Conservation (phyloP, 2,113 vertebrate species). For the Climacteris rufus region DNA sequence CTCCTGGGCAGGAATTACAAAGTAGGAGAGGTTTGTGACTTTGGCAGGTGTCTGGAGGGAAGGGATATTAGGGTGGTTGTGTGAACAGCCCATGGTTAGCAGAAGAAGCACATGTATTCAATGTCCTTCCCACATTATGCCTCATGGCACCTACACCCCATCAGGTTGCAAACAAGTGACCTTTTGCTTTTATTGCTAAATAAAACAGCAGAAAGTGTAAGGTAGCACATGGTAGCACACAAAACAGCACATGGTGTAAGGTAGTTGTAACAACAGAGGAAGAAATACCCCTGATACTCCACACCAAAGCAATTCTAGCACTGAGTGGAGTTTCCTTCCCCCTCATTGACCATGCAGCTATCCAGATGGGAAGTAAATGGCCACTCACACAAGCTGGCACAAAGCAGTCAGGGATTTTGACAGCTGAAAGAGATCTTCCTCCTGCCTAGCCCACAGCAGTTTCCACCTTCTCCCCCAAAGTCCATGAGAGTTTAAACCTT, state of each 20-base stretch:
- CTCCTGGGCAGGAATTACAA: not conserved
- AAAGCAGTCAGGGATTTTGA: not conserved
- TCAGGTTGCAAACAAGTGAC: not conserved
- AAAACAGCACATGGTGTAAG: accelerated
- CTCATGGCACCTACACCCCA: not conserved
- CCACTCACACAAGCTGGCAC: not conserved
- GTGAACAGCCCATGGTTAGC: not conserved
- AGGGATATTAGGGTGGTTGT: not conserved
- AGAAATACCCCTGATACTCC: not conserved
- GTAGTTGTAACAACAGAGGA: not conserved
- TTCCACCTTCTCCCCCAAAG: not conserved
- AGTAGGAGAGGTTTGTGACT: not conserved
- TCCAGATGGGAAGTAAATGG: not conserved
- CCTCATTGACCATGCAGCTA: not conserved
- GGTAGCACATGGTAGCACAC: accelerated
- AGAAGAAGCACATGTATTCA: not conserved
- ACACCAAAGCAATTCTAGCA: not conserved
- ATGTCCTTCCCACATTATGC: not conserved
- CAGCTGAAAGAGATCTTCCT: not conserved
- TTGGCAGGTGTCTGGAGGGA: not conserved
- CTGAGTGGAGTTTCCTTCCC: not conserved
- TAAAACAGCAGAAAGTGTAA: not conserved
- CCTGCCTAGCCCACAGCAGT: not conserved
- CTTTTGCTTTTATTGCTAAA: not conserved
- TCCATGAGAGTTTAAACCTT: not conserved